Conservation (phyloP, 2,888 invertebrate genomes). For the Brachyptera risi region DNA sequence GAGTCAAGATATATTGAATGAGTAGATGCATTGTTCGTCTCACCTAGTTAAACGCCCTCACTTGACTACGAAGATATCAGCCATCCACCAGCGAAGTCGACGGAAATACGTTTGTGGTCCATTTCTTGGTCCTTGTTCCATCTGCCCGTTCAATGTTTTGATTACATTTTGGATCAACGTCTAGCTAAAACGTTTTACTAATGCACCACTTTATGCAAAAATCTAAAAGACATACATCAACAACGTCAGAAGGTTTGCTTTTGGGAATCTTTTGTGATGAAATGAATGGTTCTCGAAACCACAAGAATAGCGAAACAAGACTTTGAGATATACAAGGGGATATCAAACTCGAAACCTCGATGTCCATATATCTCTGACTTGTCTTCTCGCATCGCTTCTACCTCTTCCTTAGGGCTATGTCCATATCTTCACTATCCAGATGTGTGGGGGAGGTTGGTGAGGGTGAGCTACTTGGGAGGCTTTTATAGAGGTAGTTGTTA, state of each 20-base stretch:
- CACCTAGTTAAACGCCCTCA: background rate
- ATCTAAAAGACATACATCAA: slow-evolving; percentile 30
- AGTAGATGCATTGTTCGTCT: background rate
- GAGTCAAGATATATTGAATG: background rate
- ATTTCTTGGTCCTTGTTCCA: background rate
- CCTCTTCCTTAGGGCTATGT: slow-evolving; percentile 24
- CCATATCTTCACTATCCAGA: slow-evolving; percentile 25
- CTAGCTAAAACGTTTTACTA: slow-evolving; percentile 25
- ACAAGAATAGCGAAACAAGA: slow-evolving; percentile 29
- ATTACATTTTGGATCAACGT: slow-evolving; percentile 25
- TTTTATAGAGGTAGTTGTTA: slow-evolving; percentile 32
- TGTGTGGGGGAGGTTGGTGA: background rate
- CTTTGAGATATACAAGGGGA: slow-evolving; percentile 28
- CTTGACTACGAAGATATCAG: background rate
- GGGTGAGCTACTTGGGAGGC: slow-evolving; percentile 23
- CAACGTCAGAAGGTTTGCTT: slow-evolving; percentile 26
- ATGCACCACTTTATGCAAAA: slow-evolving; percentile 31
- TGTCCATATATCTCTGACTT: slow-evolving; percentile 26
- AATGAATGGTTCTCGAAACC: slow-evolving; percentile 26
- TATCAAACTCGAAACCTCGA: slow-evolving; percentile 23
- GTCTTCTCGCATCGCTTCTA: slow-evolving; percentile 25
- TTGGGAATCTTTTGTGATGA: slow-evolving; percentile 27
- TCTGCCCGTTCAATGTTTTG: slow-evolving; percentile 9
- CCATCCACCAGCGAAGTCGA: background rate
- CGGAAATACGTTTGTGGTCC: background rate